phyloP scores from a whole-genome alignment of 2,113 vertebrate genomes.

The Rhinichthys klamathensis region DNA sequence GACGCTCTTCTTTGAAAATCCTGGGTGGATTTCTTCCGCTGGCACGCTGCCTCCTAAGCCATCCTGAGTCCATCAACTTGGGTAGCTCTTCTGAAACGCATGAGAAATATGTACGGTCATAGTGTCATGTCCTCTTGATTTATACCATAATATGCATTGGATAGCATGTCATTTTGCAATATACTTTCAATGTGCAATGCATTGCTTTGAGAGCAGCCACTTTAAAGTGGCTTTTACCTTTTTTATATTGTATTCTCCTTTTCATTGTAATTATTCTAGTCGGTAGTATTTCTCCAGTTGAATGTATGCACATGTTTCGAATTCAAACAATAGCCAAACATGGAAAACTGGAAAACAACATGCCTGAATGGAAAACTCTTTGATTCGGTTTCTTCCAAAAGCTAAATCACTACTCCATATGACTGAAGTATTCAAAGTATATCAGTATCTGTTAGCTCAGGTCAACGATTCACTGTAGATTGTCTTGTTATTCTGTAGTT shows the following conservation, averaged over 20 bases:
- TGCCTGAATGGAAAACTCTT: background rate
- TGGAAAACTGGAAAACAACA: too few relatives aligned
- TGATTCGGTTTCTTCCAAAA: background rate
- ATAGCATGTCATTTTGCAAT: background rate
- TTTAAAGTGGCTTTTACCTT: background rate
- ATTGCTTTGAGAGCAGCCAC: background rate
- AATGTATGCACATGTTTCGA: background rate
- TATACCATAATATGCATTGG: background rate
- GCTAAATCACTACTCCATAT: background rate
- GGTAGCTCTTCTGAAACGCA: slow-evolving; percentile 55
- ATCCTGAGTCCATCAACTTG: slow-evolving; percentile 59
- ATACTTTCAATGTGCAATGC: background rate
- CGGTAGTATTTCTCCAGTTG: background rate
- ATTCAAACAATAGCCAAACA: background rate
- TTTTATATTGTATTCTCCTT: background rate
- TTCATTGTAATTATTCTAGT: background rate
- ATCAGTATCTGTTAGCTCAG: background rate
- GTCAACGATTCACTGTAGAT: background rate
- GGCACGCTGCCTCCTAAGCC: slow-evolving; percentile 64
- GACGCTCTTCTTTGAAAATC: slow-evolving; percentile 66
- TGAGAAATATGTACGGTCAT: background rate
- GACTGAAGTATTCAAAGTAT: background rate
- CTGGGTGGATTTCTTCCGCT: slow-evolving; percentile 67
- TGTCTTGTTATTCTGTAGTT: background rate
- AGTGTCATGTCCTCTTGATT: slow-evolving; percentile 7